phyloP scores from a whole-genome alignment of 2,888 invertebrate genomes.

The Tuta absoluta region DNA sequence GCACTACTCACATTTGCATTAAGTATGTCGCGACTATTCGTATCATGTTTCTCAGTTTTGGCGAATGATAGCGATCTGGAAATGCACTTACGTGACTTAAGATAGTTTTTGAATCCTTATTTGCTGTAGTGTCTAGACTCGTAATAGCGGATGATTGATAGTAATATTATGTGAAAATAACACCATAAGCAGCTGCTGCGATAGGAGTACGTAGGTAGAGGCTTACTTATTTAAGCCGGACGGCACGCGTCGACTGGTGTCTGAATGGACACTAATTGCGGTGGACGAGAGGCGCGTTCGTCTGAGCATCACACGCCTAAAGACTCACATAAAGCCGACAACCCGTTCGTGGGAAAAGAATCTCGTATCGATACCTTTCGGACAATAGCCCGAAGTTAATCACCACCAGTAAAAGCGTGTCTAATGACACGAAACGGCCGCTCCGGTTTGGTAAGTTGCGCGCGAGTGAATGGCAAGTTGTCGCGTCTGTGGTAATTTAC shows the following conservation, averaged over 20 bases:
- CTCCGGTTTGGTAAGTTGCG: conserved; percentile 60
- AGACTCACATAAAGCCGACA: conserved; percentile 48
- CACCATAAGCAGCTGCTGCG: conserved; percentile 43
- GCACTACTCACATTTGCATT: conserved; percentile 1
- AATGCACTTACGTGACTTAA: background rate
- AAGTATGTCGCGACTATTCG: conserved; percentile 15
- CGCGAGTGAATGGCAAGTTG: conserved; percentile 59
- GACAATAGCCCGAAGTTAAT: conserved; percentile 47
- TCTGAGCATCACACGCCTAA: conserved; percentile 53
- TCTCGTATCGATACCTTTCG: conserved; percentile 46
- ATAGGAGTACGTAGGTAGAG: background rate
- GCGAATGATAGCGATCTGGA: conserved; percentile 7
- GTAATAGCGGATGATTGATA: no score
- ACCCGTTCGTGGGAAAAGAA: conserved; percentile 62
- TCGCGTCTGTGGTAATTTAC: conserved; percentile 63
- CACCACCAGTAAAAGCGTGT: conserved; percentile 55
- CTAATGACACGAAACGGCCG: conserved; percentile 57
- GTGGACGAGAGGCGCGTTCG: conserved; percentile 56
- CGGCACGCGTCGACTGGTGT: conserved; percentile 61
- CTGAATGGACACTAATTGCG: conserved; percentile 71
- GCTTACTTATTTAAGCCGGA: conserved; percentile 49
- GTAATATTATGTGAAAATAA: background rate
- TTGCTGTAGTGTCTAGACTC: background rate
- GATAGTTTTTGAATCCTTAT: background rate
- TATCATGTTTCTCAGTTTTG: conserved; percentile 23